Evolutionary conservation across 2,888 invertebrate species (phyloP), one percentile per base, ranked within the genome.

Genomic region (Abrostola triplasia): DNA sequence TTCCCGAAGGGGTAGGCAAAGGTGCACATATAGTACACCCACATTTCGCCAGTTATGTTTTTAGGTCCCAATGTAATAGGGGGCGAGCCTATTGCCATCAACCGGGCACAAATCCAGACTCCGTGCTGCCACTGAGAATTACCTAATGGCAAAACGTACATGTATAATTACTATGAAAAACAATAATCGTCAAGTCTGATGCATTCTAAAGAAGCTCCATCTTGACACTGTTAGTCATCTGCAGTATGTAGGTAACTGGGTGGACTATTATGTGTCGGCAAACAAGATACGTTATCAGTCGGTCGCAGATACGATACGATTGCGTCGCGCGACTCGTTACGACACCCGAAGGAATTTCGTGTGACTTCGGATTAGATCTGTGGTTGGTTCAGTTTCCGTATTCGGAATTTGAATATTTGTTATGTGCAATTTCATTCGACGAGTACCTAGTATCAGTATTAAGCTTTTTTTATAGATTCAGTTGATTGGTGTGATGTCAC

Each of bases 271-370:
- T 64, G 62, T 57, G 65, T 52, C 48, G 63, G 69, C 72, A 65
- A 69, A 75, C 68, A 72, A 59, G 78, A 77, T 77, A 77, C 60
- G 36, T 64, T 77, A 77, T 77, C 76, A 59, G 41, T 42, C 55
- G 47, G 52, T 63, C 53, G 49, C 57, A 65, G 59, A 67, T 63
- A 13, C 66, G 69, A 69, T 73, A 55, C 62, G 53, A 68, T 76
- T 67, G 76, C 70, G 59, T 59, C 37, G 38, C 48, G 8, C 42
- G 40, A 24, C 42, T 11, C 47, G 24, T 77, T 73, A 73, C 76
- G 57, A 67, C 62, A 76, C 70, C 12, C 35, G 37, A 41, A 57
- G 60, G 64, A 76, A 77, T 67, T 67, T 73, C 48, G 64, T 76
- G 61, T 62, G 36, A 60, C 38, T 51, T 37, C 40, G n/a, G 24